phyloP scores from a whole-genome alignment of 2,113 vertebrate genomes.

The Rallus limicola region DNA sequence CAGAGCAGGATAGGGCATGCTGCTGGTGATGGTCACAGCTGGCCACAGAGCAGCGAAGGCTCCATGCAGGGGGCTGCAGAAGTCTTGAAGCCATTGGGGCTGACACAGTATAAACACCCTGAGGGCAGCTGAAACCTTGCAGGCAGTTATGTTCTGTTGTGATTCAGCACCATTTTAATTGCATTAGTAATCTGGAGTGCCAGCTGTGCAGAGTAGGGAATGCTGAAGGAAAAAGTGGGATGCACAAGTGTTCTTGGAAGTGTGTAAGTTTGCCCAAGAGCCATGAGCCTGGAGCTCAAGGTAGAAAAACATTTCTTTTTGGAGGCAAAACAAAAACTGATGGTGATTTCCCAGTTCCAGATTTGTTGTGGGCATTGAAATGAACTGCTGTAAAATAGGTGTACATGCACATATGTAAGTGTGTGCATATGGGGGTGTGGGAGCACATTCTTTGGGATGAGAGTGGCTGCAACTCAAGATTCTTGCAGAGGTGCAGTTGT shows the following conservation, averaged over 20 bases:
- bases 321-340: background rate
- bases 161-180: background rate
- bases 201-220: background rate
- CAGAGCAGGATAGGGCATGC: background rate
- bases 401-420: background rate
- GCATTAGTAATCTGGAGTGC: background rate
- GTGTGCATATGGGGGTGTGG: background rate
- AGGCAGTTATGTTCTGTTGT: background rate
- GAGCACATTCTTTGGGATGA: background rate
- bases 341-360: background rate
- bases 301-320: background rate
- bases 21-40: background rate
- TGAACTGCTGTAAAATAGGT: background rate
- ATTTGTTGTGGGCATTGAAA: background rate
- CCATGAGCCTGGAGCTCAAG: background rate
- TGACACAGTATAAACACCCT: fast-evolving
- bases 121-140: background rate
- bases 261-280: fast-evolving
- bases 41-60: background rate
- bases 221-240: background rate
- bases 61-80: fast-evolving
- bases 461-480: background rate
- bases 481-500: background rate
- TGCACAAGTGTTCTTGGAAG: background rate
- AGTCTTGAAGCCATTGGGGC: background rate